phyloP scores from a whole-genome alignment of 2,888 invertebrate genomes.

The Harpalus rufipes region DNA sequence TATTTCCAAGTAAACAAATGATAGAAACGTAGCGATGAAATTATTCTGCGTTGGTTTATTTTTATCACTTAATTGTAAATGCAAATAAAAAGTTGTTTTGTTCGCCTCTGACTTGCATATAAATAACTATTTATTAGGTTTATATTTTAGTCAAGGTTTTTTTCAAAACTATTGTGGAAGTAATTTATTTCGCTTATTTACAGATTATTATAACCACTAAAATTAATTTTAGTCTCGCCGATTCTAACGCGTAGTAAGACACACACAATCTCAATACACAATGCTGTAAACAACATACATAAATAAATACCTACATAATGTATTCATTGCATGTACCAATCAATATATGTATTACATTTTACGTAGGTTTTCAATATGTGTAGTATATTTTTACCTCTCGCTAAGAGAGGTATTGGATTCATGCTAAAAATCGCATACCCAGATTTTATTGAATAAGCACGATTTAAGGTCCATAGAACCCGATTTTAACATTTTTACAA shows the following conservation, averaged over 20 bases:
- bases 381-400: no score
- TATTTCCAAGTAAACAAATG: constrained; percentile 32
- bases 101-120: constrained; percentile 62
- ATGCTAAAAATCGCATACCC: no score
- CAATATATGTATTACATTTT: neutral
- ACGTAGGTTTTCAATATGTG: neutral
- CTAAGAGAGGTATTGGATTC: no score
- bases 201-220: neutral
- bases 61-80: constrained; percentile 66
- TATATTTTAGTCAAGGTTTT: constrained; percentile 62
- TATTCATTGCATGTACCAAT: neutral
- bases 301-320: neutral
- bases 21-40: constrained; percentile 24
- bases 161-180: constrained; percentile 6
- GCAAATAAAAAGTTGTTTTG: constrained; percentile 66
- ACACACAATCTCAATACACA: no score
- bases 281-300: neutral
- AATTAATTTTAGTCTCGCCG: neutral
- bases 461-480: no score
- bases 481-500: no score
- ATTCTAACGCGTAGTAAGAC: neutral
- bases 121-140: constrained; percentile 63
- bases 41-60: constrained; percentile 55
- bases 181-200: constrained; percentile 7
- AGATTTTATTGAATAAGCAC: no score